Conservation (phyloP, 2,113 vertebrate genomes). For the Chloropsis cyanopogon region DNA sequence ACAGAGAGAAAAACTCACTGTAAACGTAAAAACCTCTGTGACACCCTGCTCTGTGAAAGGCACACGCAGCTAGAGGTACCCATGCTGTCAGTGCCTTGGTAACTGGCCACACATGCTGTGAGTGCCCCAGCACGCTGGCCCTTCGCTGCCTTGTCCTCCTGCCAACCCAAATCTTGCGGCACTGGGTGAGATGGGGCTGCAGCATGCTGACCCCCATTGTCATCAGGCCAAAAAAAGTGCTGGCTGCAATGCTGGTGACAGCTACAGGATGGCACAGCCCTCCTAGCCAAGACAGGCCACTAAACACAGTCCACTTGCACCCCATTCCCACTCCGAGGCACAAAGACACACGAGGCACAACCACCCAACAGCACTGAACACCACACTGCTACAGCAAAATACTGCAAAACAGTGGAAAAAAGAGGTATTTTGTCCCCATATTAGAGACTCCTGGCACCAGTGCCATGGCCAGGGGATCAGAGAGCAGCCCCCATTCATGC, state of each 20-base stretch:
- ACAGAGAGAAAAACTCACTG: not conserved
- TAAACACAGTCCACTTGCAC: not conserved
- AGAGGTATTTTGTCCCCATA: not conserved
- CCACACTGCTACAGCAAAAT: not conserved
- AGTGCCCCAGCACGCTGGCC: not conserved
- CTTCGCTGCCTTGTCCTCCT: not conserved
- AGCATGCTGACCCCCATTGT: not conserved
- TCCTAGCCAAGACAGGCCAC: not conserved
- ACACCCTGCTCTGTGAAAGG: not conserved
- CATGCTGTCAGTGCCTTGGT: accelerated
- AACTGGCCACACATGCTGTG: accelerated
- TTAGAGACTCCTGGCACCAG: accelerated
- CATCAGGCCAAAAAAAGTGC: not conserved
- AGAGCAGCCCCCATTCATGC: not conserved
- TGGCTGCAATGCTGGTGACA: accelerated
- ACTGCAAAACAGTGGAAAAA: not conserved
- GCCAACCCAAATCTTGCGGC: not conserved
- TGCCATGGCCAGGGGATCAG: not conserved
- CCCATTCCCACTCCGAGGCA: not conserved
- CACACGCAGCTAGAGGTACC: not conserved
- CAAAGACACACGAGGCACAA: not conserved
- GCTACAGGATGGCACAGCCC: accelerated
- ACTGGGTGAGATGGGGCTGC: not conserved
- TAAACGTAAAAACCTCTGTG: not conserved
- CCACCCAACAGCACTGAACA: not conserved